Evolutionary conservation across 2,113 vertebrate genomes (phyloP).

Genomic region (Mus musculus): DNA sequence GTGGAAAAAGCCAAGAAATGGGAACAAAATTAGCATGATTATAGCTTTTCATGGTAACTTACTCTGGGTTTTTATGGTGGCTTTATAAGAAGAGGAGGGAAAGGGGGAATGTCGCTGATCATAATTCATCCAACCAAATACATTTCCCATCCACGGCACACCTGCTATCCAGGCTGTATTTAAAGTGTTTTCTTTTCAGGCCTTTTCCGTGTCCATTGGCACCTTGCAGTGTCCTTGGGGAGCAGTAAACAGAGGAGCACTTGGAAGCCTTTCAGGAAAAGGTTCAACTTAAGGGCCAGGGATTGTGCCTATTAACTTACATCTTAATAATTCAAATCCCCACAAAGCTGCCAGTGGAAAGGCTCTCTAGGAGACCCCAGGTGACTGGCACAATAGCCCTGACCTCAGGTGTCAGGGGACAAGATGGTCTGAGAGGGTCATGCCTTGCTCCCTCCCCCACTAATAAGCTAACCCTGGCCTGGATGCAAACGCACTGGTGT

Average conservation of each 20-base stretch:
- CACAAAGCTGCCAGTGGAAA: slow-evolving; percentile 36
- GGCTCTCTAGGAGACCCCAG: not conserved
- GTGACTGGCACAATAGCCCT: not conserved
- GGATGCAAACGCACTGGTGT: not conserved
- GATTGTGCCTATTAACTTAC: slow-evolving; percentile 70
- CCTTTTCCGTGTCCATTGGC: slow-evolving; percentile 26
- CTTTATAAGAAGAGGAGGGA: slow-evolving; percentile 41
- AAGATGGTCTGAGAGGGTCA: not conserved
- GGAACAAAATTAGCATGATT: slow-evolving; percentile 84
- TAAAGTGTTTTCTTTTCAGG: slow-evolving; percentile 64
- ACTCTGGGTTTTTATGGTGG: slow-evolving; percentile 73
- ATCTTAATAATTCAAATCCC: slow-evolving; percentile 70
- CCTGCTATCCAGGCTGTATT: slow-evolving; percentile 53
- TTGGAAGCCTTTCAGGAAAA: slow-evolving; percentile 50
- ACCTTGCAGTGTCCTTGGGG: slow-evolving; percentile 47
- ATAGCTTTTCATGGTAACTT: slow-evolving; percentile 83
- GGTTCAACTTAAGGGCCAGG: slow-evolving; percentile 18
- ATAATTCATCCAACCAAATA: slow-evolving; percentile 65
- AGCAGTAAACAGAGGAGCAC: slow-evolving; percentile 31
- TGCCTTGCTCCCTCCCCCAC: not conserved
- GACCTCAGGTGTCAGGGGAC: not conserved
- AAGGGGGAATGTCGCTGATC: slow-evolving; percentile 70
- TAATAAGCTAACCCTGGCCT: not conserved
- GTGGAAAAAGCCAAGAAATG: slow-evolving; percentile 82
- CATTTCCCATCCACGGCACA: slow-evolving; percentile 52